A percentile compares a stretch with the other conserved stretches of the same genome.
Conservation (phyloP, 1,140 invertebrate species). For the Saccostrea cuccullata region DNA sequence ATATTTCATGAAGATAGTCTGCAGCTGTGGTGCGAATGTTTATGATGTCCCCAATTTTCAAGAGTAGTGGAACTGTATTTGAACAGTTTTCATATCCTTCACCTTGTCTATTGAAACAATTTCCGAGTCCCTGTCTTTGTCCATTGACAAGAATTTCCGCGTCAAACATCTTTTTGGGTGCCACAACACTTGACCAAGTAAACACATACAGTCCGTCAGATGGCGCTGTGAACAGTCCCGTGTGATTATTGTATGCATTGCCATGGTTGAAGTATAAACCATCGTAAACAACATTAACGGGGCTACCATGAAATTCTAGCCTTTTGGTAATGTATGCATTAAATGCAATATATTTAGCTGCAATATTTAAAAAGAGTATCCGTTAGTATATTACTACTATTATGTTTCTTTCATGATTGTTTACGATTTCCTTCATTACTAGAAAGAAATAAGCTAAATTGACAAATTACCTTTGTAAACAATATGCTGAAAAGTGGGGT, state of each 20-base stretch:
- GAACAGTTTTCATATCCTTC: not conserved
- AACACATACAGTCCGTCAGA: not conserved
- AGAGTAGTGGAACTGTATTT: not conserved
- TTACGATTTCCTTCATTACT: no score
- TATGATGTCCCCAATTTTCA: not conserved
- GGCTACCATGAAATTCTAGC: not conserved
- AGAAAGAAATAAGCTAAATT: no score
- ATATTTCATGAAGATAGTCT: not conserved
- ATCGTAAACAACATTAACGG: not conserved
- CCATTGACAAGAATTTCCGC: not conserved
- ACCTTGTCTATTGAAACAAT: not conserved
- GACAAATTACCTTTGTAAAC: no score
- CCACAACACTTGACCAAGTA: not conserved
- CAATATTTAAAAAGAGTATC: no score
- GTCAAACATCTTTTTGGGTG: not conserved
- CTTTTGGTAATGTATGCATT: not conserved
- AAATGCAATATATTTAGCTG: not conserved
- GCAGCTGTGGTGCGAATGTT: not conserved
- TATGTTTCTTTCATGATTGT: no score
- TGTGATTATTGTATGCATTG: not conserved
- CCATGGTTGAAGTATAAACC: not conserved
- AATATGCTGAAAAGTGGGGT: no score
- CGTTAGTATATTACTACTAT: no score
- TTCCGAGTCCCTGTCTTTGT: not conserved
- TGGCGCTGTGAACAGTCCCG: not conserved